Conservation (phyloP, 2,888 invertebrate species). For the Pyrgus malvae region DNA sequence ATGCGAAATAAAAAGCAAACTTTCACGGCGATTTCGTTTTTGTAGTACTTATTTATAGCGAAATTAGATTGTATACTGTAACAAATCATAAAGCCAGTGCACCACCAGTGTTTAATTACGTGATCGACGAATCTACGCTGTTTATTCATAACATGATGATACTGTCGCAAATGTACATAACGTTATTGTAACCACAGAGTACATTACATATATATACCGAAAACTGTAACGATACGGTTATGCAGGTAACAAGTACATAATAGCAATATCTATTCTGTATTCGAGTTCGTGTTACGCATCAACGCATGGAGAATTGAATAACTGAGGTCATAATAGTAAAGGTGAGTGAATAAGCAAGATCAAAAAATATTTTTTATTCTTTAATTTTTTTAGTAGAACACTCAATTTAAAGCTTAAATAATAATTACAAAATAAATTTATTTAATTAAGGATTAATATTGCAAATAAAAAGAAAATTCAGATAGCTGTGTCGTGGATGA, state of each 20-base stretch:
- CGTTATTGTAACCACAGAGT: background rate
- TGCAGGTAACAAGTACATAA: conserved; percentile 1
- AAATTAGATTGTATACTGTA: background rate
- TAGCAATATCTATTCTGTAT: background rate
- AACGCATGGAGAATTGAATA: background rate
- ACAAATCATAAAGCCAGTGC: background rate
- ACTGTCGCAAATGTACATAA: conserved; percentile 4
- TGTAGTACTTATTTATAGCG: background rate
- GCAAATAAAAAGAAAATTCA: no score
- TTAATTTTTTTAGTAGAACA: no score
- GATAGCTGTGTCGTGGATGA: no score
- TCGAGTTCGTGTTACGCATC: background rate
- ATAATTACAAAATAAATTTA: no score
- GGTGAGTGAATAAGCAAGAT: background rate
- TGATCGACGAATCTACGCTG: background rate
- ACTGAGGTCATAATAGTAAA: background rate
- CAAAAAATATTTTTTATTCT: no score
- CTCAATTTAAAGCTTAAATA: no score
- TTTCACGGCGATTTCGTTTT: background rate
- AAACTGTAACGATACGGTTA: background rate
- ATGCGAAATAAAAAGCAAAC: background rate
- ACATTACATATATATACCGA: no score
- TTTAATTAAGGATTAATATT: no score
- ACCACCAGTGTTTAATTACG: background rate
- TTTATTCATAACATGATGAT: background rate